phyloP scores from a whole-genome alignment of 2,113 vertebrate genomes.

The Xiphorhynchus elegans region DNA sequence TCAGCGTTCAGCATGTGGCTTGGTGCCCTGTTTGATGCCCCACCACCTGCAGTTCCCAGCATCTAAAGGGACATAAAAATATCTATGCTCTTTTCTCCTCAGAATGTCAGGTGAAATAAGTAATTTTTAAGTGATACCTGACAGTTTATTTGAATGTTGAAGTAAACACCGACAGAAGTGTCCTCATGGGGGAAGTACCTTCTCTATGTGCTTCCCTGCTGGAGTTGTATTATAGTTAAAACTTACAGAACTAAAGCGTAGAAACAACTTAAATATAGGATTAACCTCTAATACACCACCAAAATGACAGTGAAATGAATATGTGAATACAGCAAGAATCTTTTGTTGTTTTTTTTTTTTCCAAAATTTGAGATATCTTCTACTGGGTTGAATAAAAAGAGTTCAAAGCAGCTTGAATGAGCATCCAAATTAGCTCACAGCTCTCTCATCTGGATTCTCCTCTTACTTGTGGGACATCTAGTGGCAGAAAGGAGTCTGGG shows the following conservation, averaged over 20 bases:
- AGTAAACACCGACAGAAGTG: background rate
- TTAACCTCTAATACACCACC: background rate
- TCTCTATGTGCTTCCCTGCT: background rate
- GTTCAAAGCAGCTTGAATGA: background rate
- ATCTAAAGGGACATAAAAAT: background rate
- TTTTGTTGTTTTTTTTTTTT: background rate
- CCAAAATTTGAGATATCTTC: background rate
- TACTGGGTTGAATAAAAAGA: background rate
- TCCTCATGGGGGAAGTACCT: background rate
- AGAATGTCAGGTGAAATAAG: background rate
- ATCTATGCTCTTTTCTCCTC: background rate
- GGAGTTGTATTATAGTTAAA: background rate
- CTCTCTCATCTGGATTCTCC: background rate
- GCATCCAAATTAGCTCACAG: background rate
- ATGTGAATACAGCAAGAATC: background rate
- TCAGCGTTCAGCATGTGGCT: background rate
- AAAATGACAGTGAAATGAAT: background rate
- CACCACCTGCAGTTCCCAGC: background rate
- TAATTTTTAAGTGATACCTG: background rate
- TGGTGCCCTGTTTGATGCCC: background rate
- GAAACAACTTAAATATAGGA: background rate
- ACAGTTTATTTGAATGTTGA: background rate
- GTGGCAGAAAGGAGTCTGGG: background rate
- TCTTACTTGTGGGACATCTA: conserved; percentile 56
- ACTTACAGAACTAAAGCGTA: background rate